Base-by-base conservation (phyloP, 2,113 vertebrate species). In the Xenopus borealis region DNA sequence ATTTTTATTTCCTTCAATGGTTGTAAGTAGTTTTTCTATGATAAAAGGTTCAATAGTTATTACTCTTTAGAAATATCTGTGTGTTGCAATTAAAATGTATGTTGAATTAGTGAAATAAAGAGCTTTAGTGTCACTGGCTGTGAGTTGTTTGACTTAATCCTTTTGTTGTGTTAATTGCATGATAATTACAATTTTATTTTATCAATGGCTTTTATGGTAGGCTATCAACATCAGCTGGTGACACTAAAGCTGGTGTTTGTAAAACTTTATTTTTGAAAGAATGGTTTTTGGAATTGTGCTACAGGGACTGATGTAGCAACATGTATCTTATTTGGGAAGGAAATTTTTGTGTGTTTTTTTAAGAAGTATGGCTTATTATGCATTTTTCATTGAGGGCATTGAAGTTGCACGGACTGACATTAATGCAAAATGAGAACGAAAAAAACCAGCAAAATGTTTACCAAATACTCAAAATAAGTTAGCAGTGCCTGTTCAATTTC, bases 401-500 rank as follows among this genome's bases (percentile, higher is more conserved):
- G 93, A 93, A 94, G 91, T 93, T 90, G 90, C 92, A 92, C 93
- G 91, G 92, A 92, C 89, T 91, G 87, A 92, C 94, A 94, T 96
- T 96, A 92, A 93, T 94, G 90, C 89, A 89, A 91, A 95, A 92
- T 68, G 86, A 91, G 90, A 92, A 92, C 92, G 89, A 93, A 77
- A 66, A 89, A 94, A 97, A 96, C 94, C 95, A 97, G 95, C 95
- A 98, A 96, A 96, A 95, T 92, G 92, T 93, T 96, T 96, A 97
- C 94, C 94, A 95, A 96, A 95, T 94, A 90, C 89, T 94, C 89
- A 89, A 91, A 88, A 85, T 87, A 92, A 93, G 67, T 93, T 94
- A 95, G 92, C 95, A 97, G 96, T 99, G 97, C 96, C 96, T 98
- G 96, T 96, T 94, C 91, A 90, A 93, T 95, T 94, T 96, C 94